Conservation (phyloP, 2,113 vertebrate species). For the Brachyhypopomus occidentalis region DNA sequence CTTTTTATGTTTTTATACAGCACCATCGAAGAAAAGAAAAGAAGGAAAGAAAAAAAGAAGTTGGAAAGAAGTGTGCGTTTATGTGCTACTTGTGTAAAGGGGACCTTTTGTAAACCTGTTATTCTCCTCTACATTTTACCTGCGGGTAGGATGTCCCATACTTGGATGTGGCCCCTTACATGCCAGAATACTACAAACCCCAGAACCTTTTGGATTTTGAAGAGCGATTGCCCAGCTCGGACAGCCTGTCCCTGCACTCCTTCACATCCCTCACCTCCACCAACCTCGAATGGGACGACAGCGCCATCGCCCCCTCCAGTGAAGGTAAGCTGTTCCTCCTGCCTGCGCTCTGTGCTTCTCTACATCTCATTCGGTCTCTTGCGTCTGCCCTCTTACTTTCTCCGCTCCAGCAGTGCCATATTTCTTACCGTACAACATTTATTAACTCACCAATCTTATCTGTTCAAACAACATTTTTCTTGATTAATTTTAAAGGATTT, state of each 20-base stretch:
- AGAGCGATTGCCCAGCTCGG: conserved; percentile 90
- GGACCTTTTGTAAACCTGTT: neutral
- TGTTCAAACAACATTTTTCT: neutral
- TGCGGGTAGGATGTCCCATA: conserved; percentile 89
- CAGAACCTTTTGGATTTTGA: conserved; percentile 96
- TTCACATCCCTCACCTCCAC: conserved; percentile 96
- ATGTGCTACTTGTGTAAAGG: neutral
- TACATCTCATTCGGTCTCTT: neutral
- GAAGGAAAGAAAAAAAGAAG: too few relatives aligned
- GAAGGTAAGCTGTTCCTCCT: conserved; percentile 79
- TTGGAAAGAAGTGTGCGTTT: too few relatives aligned
- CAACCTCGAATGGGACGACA: conserved; percentile 98
- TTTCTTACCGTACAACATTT: neutral
- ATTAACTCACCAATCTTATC: neutral
- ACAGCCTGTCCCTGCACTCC: conserved; percentile 95
- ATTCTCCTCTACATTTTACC: neutral
- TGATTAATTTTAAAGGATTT: neutral
- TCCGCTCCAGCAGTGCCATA: neutral
- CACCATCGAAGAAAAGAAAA: too few relatives aligned
- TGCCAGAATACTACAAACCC: conserved; percentile 98
- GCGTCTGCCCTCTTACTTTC: neutral
- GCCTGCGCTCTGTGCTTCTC: neutral
- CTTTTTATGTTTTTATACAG: too few relatives aligned
- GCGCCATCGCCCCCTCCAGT: conserved; percentile 96
- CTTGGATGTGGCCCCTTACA: conserved; percentile 94